Percentiles rank a stretch among this genome's conserved stretches.
Conservation (phyloP, 2,113 vertebrate genomes). For the Empidonax alnorum region DNA sequence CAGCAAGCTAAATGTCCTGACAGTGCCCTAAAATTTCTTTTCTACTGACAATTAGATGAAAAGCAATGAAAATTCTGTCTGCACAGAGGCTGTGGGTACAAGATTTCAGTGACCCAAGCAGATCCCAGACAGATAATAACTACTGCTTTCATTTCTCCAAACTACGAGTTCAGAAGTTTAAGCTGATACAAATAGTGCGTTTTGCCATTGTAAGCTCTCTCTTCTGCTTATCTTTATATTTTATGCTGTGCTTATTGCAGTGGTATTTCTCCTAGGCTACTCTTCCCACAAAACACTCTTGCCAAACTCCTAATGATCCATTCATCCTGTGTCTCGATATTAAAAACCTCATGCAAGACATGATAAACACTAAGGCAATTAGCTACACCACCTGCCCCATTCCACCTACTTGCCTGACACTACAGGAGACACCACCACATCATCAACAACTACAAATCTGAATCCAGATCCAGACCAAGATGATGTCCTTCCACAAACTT, state of each 20-base stretch:
- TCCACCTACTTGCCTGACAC: not conserved
- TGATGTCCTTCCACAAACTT: constrained; percentile 1
- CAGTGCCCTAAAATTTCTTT: not conserved
- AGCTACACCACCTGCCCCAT: not conserved
- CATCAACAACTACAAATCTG: not conserved
- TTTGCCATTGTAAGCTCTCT: constrained; percentile 4
- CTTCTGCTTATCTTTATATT: constrained; percentile 15
- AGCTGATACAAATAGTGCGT: not conserved
- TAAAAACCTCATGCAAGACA: constrained; percentile 5
- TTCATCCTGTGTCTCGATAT: not conserved
- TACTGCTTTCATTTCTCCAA: not conserved
- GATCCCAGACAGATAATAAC: constrained; percentile 22
- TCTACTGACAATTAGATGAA: not conserved
- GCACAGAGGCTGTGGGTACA: not conserved
- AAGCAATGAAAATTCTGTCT: not conserved
- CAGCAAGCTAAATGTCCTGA: not conserved
- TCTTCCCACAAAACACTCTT: not conserved
- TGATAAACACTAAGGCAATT: not conserved
- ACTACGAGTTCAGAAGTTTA: constrained; percentile 33
- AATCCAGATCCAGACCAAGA: not conserved
- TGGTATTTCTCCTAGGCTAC: not conserved
- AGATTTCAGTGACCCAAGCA: not conserved
- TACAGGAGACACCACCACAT: not conserved
- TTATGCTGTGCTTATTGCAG: not conserved
- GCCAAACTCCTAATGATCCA: not conserved